These are phyloP conservation scores for Cygnus buccinator DNA, from an alignment of 2,113 vertebrate genomes.

Conservation along the genomic window DNA sequence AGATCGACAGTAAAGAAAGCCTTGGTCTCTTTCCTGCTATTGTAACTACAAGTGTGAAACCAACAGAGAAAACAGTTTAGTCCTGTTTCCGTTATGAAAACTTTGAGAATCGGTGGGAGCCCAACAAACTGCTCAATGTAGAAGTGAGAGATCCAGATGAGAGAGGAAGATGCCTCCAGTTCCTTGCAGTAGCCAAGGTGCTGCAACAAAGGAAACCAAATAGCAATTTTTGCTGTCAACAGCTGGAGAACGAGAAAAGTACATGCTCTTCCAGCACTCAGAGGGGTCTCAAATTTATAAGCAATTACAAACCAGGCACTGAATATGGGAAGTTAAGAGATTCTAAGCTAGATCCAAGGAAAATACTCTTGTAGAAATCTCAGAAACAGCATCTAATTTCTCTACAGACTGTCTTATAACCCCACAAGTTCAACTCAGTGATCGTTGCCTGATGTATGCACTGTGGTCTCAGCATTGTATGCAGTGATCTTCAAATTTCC, in stretches of 20 bases:
- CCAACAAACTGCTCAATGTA: not conserved
- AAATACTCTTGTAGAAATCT: not conserved
- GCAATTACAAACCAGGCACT: not conserved
- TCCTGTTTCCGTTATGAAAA: fast-evolving
- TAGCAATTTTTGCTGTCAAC: not conserved
- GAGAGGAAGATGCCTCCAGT: not conserved
- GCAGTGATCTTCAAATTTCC: not conserved
- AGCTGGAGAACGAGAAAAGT: fast-evolving
- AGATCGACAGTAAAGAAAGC: not conserved
- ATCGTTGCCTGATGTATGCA: not conserved
- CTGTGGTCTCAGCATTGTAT: not conserved
- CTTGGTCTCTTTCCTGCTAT: not conserved
- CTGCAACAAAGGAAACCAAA: not conserved
- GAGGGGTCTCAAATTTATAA: not conserved
- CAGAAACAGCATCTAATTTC: not conserved
- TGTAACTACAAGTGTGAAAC: not conserved
- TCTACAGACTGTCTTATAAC: not conserved
- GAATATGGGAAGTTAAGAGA: not conserved
- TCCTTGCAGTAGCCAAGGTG: not conserved
- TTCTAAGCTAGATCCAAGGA: not conserved
- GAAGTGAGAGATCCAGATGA: not conserved
- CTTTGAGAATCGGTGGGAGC: not conserved
- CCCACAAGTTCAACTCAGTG: not conserved
- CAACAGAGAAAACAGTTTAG: not conserved
- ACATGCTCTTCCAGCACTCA: not conserved